Base-by-base conservation (phyloP, 2,888 invertebrate species). In the Nineta flava region DNA sequence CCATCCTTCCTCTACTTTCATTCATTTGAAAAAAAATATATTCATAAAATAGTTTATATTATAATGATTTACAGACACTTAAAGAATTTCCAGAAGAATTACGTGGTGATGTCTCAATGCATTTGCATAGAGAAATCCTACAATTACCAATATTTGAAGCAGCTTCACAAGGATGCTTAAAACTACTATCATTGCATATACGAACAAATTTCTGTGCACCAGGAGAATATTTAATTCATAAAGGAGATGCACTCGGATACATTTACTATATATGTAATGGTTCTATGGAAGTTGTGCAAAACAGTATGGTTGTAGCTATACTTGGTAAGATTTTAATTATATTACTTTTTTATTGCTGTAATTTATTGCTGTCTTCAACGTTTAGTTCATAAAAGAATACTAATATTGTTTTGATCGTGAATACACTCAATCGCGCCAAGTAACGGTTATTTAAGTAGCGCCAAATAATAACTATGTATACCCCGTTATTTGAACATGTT, bases 41-140 rank as follows among this genome's bases (percentile, higher is more conserved):
- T 6, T 26, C 26, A 26, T 26, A 26, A 26, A 26, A 26, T 7
- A 5, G 26, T 26, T 26, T 26, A 3, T 26, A 26, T 26, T 26
- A 26, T 6, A 38, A 38, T 26, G 12, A n/a, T 59, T 70, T 71
- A 54, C 72, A 93, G 93, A 90, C 92, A 46, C 71, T 94, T 56
- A 88, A 88, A 69, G 94, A 95, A 70, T 95, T 95, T 70, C 95
- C 95, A 0, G 94, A 95, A 65, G 95, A 95, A 67, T 72, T 96
- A 50, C 74, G 94, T 52, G 95, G 95, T 15, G 95, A 95, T 63
- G 92, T 96, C 41, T 92, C 92, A 49, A 83, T 95, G 81, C 95
- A 96, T 70, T 75, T 96, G 58, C 91, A 95, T 68, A 79, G 92
- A 53, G 95, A 95, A 70, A 91, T 95, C 61, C 75, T 96, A 57